These are phyloP conservation scores for Drosophila sulfurigaster DNA, from an alignment of 1,140 invertebrate species.

Conservation along the genomic window DNA sequence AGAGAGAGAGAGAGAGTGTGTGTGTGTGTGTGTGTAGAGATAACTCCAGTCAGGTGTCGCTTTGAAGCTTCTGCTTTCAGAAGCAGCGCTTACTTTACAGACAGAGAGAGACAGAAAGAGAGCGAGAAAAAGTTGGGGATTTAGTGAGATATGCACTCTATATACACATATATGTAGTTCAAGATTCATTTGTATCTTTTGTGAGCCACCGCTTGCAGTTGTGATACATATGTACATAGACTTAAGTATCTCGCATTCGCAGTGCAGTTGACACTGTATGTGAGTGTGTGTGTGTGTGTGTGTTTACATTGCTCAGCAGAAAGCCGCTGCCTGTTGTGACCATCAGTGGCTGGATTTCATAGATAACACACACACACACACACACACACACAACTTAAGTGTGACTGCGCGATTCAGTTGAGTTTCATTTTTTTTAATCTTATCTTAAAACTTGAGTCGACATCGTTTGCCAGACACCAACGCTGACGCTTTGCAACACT, in stretches of 20 bases:
- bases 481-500: constrained; percentile 47
- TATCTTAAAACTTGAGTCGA: constrained; percentile 82
- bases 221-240: constrained; percentile 27
- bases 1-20: constrained; percentile 2
- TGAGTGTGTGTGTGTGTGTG: not conserved
- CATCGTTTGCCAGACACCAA: constrained; percentile 50
- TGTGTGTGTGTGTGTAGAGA: constrained; percentile 46
- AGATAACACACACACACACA: constrained; percentile 62
- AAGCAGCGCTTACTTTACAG: constrained; percentile 60
- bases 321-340: constrained; percentile 45
- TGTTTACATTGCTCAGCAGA: constrained; percentile 73
- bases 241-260: constrained; percentile 20
- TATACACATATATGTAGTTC: not conserved
- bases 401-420: constrained; percentile 50
- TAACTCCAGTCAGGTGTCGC: constrained; percentile 67
- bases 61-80: constrained; percentile 21
- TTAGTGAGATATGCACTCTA: not conserved
- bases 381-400: constrained; percentile 33
- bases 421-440: constrained; percentile 73
- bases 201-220: constrained; percentile 44
- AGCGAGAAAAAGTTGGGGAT: not conserved
- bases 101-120: not conserved
- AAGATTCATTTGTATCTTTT: constrained; percentile 54
- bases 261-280: constrained; percentile 31
- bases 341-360: constrained; percentile 63